Conservation (phyloP, 2,113 vertebrate species). For the Beaufortia kweichowensis region DNA sequence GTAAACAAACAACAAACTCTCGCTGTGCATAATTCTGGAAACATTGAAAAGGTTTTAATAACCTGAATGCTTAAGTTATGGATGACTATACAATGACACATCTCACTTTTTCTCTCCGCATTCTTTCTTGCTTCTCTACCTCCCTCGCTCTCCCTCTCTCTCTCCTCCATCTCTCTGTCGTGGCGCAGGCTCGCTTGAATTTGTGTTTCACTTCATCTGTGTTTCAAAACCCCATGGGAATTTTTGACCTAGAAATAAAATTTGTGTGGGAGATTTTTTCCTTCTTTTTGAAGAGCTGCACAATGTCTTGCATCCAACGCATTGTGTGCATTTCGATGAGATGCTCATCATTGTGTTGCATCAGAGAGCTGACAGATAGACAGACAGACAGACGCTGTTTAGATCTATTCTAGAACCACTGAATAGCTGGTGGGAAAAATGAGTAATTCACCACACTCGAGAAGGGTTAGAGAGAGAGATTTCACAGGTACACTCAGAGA, state of each 20-base stretch:
- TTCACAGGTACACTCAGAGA: conserved; percentile 34
- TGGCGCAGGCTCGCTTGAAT: conserved; percentile 45
- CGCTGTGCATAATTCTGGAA: not conserved
- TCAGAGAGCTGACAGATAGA: conserved; percentile 53
- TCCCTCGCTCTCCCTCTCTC: not conserved
- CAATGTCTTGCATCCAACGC: conserved; percentile 62
- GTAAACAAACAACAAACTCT: not conserved
- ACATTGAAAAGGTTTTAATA: conserved; percentile 23
- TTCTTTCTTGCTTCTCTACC: not conserved
- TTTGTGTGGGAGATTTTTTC: conserved; percentile 65
- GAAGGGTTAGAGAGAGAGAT: conserved; percentile 10
- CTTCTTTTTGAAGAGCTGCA: conserved; percentile 66
- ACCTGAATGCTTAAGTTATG: conserved; percentile 2
- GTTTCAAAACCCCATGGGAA: conserved; percentile 57
- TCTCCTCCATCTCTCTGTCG: conserved; percentile 24
- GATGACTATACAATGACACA: conserved; percentile 4
- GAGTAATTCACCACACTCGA: conserved; percentile 42
- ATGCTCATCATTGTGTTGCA: conserved; percentile 64
- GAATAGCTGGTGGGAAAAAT: conserved; percentile 42
- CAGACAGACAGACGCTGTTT: conserved; percentile 55
- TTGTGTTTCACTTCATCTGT: conserved; percentile 63
- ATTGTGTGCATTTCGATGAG: conserved; percentile 65
- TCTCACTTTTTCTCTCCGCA: conserved; percentile 1
- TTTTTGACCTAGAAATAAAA: conserved; percentile 68
- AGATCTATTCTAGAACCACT: conserved; percentile 51